Evolutionary conservation across 2,888 invertebrate genomes (phyloP), one percentile per base, ranked within the genome.

Genomic region (Aphelenchoides bicaudatus): DNA sequence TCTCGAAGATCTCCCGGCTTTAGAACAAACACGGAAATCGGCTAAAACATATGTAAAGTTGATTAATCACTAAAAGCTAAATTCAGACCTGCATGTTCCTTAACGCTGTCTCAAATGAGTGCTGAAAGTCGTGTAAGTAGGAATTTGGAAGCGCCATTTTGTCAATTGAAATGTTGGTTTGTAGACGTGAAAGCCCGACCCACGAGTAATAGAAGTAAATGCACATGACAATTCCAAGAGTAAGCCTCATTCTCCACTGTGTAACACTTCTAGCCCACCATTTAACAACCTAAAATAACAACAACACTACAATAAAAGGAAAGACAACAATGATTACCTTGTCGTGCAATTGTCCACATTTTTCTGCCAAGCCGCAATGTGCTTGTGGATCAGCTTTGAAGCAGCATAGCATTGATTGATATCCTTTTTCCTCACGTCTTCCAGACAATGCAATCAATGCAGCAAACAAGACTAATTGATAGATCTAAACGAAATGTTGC

Each of bases 121-220:
- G 43, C 53, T 73, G 73, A 52, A 71, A 71, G 34, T 69, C 66
- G 29, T 67, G 71, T 2, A 74, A 61, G 31, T 75, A 74, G 6
- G 75, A 75, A 50, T 74, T 66, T 2, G 74, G 75, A 28, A 74
- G 65, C 1, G 75, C 72, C 75, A 75, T 74, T 59, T 74, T 74
- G 57, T 74, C 75, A 21, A 74, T 65, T 2, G 70, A 63, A 30
- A 75, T 74, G 43, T 74, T 62, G 8, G 73, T 66, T n/a, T 68
- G 59, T 23, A 74, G 53, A 13, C 59, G 57, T n/a, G 53, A 46
- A 31, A 75, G 73, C 6, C 74, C 74, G 4, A 63, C 27, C 46
- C 39, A 65, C 25, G 68, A 70, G 39, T 75, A 54, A 47, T 62
- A 67, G 54, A 73, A 74, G 53, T 74, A 74, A 39, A 34, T 52